Evolutionary conservation across 1,140 invertebrate genomes (phyloP).

Genomic region (Pachypeltis micranthus): DNA sequence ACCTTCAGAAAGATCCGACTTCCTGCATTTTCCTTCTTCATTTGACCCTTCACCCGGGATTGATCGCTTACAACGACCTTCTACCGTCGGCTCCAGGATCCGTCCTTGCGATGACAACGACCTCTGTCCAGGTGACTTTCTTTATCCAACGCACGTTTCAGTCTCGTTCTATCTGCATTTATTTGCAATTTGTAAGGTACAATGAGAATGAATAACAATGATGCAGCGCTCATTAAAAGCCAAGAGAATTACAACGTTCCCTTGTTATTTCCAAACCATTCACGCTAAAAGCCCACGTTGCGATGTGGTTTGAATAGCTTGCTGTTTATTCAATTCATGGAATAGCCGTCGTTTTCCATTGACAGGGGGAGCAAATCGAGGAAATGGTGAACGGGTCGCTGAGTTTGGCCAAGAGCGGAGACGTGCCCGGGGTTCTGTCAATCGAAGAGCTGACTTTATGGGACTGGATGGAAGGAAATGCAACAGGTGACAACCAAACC

Average conservation of each 20-base stretch:
- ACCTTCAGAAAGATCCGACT: not conserved
- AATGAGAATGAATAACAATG: too few relatives aligned
- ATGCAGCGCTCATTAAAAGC: too few relatives aligned
- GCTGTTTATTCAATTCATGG: too few relatives aligned
- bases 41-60: not conserved
- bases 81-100: not conserved
- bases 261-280: too few relatives aligned
- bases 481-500: constrained; percentile 2
- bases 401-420: not conserved
- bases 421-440: not conserved
- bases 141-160: too few relatives aligned
- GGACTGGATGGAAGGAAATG: not conserved
- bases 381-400: not conserved
- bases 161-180: too few relatives aligned
- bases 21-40: constrained; percentile 10
- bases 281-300: too few relatives aligned
- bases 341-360: too few relatives aligned
- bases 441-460: not conserved
- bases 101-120: constrained; percentile 1
- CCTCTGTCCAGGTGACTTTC: not conserved
- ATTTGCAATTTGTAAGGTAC: too few relatives aligned
- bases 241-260: too few relatives aligned
- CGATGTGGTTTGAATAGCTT: too few relatives aligned
- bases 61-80: constrained; percentile 2
- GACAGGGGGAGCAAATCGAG: not conserved